Evolutionary conservation across 2,113 vertebrate species (phyloP).

Genomic region (Dipodomys merriami): DNA sequence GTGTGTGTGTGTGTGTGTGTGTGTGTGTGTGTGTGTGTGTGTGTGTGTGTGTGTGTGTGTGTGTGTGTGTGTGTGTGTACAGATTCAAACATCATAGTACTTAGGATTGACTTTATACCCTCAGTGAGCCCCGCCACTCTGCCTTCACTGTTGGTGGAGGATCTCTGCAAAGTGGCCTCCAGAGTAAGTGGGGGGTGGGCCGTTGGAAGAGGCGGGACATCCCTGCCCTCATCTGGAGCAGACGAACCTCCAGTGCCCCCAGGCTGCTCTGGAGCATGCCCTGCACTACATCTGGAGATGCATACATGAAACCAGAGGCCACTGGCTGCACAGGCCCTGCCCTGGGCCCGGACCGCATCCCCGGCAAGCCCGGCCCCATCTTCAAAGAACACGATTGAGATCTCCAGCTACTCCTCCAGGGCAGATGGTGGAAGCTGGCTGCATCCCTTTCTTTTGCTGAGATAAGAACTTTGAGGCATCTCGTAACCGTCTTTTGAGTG

Average conservation of each 20-base stretch:
- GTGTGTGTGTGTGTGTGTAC: too few relatives aligned
- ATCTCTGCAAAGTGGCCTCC: neutral
- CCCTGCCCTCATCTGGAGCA: neutral
- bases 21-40: too few relatives aligned
- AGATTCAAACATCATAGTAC: neutral
- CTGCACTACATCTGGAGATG: neutral
- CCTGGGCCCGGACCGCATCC: neutral
- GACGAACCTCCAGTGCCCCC: neutral
- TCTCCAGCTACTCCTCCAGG: slow-evolving; percentile 3
- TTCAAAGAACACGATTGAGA: neutral
- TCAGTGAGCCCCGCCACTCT: neutral
- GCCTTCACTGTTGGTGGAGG: neutral
- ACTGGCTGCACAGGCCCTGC: neutral
- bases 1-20: too few relatives aligned
- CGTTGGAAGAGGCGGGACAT: neutral
- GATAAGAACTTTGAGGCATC: slow-evolving; percentile 5
- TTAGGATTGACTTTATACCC: neutral
- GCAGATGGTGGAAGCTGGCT: slow-evolving; percentile 13
- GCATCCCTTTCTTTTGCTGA: neutral
- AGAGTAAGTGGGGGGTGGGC: rapidly evolving
- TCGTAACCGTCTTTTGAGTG: slow-evolving; percentile 22
- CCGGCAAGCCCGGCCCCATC: neutral
- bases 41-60: neutral
- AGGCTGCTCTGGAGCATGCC: neutral
- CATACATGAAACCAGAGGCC: neutral